These are phyloP conservation scores for Holocentrus rufus DNA, from an alignment of 2,797 vertebrate species.

Conservation along the genomic window DNA sequence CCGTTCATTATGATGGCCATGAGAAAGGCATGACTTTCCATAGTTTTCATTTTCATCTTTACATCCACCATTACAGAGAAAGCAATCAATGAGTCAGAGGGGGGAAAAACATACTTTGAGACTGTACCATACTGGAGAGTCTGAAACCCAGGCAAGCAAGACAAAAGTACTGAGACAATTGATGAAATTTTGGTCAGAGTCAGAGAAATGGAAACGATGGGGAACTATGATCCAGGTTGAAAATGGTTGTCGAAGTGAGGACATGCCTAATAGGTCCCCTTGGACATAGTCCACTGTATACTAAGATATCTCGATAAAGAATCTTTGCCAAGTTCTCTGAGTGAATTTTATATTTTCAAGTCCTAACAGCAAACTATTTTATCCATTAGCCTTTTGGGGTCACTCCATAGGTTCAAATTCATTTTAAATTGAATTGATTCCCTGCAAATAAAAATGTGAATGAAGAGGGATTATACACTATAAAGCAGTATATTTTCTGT, in stretches of 20 bases:
- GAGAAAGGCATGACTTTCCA: no score
- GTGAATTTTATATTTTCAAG: slow-evolving; percentile 12
- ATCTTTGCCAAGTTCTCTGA: neutral
- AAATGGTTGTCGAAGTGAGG: neutral
- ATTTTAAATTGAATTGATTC: neutral
- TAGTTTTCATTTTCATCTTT: no score
- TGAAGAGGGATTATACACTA: neutral
- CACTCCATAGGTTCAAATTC: neutral
- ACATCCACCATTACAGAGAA: no score
- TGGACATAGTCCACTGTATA: slow-evolving; percentile 17
- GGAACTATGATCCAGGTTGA: slow-evolving; percentile 14
- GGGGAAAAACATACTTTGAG: no score
- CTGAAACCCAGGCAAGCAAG: no score
- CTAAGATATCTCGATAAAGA: neutral
- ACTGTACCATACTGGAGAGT: no score
- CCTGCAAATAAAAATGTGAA: slow-evolving; percentile 33
- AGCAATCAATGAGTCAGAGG: no score
- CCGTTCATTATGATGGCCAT: no score
- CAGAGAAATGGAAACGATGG: slow-evolving; percentile 20
- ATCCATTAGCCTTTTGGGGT: slow-evolving; percentile 1
- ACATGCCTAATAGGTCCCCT: slow-evolving; percentile 33
- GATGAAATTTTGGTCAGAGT: neutral
- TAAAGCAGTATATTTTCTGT: neutral
- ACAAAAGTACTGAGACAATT: no score
- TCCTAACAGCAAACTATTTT: neutral